These are phyloP conservation scores for Emydura subglobosa DNA, from an alignment of 2,113 vertebrate species.

Conservation along the genomic window DNA sequence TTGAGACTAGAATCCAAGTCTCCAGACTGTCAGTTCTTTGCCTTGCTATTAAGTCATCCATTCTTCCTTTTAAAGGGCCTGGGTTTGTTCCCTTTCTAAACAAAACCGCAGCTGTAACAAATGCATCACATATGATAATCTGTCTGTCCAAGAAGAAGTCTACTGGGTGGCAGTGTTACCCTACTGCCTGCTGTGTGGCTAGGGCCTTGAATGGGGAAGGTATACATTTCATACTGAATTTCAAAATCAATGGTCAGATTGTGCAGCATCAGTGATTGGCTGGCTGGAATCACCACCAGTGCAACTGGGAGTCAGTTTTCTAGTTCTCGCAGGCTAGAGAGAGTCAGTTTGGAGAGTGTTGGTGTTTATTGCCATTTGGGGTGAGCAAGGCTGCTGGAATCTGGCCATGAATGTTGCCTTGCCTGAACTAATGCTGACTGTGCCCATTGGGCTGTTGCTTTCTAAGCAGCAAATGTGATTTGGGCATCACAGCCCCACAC, in stretches of 20 bases:
- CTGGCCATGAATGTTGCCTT: neutral
- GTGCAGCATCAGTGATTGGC: neutral
- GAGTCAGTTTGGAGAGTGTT: fast-evolving
- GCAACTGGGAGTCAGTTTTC: neutral
- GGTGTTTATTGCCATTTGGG: neutral
- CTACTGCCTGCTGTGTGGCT: neutral
- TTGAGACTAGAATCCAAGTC: fast-evolving
- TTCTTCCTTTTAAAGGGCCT: neutral
- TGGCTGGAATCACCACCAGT: neutral
- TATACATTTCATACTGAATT: neutral
- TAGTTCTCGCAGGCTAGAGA: neutral
- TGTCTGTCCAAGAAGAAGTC: neutral
- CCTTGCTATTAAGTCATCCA: neutral
- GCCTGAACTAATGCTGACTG: neutral
- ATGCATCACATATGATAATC: fast-evolving
- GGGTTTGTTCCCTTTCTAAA: neutral
- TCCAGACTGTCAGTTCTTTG: neutral
- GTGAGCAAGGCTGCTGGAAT: neutral
- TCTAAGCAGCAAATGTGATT: neutral
- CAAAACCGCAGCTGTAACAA: fast-evolving
- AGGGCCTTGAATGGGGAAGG: neutral
- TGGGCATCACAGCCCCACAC: neutral
- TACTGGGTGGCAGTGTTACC: neutral
- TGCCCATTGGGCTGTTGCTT: neutral
- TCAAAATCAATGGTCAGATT: neutral